Evolutionary conservation across 2,113 vertebrate genomes (phyloP), one percentile per base, ranked within the genome.

Genomic region (Galeopterus variegatus): DNA sequence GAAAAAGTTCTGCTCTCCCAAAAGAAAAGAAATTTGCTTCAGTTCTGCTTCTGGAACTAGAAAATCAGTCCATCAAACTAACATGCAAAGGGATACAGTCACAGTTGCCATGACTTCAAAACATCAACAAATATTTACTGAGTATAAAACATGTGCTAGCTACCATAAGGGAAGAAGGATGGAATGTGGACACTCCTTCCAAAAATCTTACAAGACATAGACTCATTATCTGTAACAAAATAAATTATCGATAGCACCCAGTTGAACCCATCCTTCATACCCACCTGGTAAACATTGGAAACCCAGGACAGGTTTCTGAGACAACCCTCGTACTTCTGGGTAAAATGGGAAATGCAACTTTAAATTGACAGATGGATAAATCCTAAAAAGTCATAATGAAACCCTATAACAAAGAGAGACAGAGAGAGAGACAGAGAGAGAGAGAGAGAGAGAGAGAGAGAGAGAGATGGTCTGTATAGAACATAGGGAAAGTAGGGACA

Each of bases 41-140:
- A 52, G 12, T 67, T 95, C 33, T 95, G 19, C 88, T 76, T 87
- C 50, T 79, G n/a, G 58, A 96, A 73, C 50, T 62, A 76, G 11
- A 87, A 95, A 72, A n/a, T 54, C 56, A 90, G 10, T 73, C 28
- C 21, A 26, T 64, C 26, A 84, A 77, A 73, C 33, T 67, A 41
- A 80, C 75, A 11, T 13, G 15, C 64, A 82, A 54, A 89, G 45
- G 26, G 12, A 26, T 45, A 26, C 2, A 76, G 21, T 83, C 77
- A 41, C 3, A 62, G 33, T 56, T 52, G 9, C 33, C 80, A 41
- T 26, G 8, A 48, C 62, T 83, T 92, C 84, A 60, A 89, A 86
- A 60, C 8, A 80, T 26, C 83, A 9, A 33, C 19, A 91, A 89
- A 81, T 58, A 58, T 65, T 80, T n/a, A 65, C 19, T 50, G 24